Evolutionary conservation across 2,797 vertebrate species (phyloP), one percentile per base, ranked within the genome.

Genomic region (Typhlichthys eigenmanni): DNA sequence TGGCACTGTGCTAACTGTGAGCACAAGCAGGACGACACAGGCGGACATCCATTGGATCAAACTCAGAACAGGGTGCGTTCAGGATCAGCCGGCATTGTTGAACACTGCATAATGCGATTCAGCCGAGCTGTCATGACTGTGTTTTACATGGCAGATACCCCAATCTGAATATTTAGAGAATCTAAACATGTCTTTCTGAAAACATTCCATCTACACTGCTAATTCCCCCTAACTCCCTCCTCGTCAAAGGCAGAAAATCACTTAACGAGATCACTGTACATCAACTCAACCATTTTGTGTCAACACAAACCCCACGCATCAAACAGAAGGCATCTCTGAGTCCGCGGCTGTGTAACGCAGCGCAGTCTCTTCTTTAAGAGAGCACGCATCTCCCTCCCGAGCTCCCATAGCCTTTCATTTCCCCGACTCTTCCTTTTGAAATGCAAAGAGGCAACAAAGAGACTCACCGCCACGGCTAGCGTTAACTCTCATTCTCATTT

Each of bases 1-100:
- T 91, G 92, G 90, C 72, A 79, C 74, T 84, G 74, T 78, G 75
- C 53, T 79, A 67, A 66, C 75, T 84, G 75, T 32, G 72, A 84
- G 81, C 68, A 55, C 49, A 62, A 60, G 11, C 0, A 47, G 14
- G 56, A 3, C 10, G 1, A 14, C 34, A 56, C 16, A 4, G 19
- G 24, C 19, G 5, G 10, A 24, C 10, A 13, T 13, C 69, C 69
- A 60, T 69, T 75, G 74, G 75, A 75, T 78, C 62, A 64, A 63
- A 68, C 29, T 60, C 55, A n/a, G 2, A 55, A 64, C 64, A 65
- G 64, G 68, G 52, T 60, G 72, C 19, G 19, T 74, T 80, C 62
- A 77, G 69, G 83, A 78, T 72, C 65, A 75, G 56, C 63, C 61
- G 60, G 45, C 69, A 55, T 55, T 67, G 5, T 66, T 55, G 59